A percentile compares a stretch with the other conserved stretches of the same genome.
Evolutionary conservation across 1,140 invertebrate species (phyloP).

Genomic region (Eumeta japonica): DNA sequence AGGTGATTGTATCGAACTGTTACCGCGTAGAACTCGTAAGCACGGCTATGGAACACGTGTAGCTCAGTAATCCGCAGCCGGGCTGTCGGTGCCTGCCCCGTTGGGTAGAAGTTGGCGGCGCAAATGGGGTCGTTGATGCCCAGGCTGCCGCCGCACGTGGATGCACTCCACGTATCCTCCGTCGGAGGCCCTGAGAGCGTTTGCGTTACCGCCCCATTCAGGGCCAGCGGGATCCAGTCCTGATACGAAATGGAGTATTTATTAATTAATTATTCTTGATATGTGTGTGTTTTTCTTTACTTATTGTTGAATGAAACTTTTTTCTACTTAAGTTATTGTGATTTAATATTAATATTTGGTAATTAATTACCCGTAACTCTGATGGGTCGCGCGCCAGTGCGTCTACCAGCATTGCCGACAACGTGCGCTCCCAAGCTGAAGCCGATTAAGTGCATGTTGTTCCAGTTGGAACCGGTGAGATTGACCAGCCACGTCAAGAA

Average conservation of each 20-base stretch:
- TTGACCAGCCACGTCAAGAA: slow-evolving; percentile 55
- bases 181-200: slow-evolving; percentile 42
- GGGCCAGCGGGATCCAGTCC: slow-evolving; percentile 68
- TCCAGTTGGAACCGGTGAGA: slow-evolving; percentile 24
- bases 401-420: slow-evolving; percentile 32
- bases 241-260: slow-evolving; percentile 11
- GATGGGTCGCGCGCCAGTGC: slow-evolving; percentile 16
- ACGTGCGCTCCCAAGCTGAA: slow-evolving; percentile 35
- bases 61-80: too few species aligned
- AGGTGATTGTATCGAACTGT: slow-evolving; percentile 51
- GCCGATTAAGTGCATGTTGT: slow-evolving; percentile 29
- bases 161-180: slow-evolving; percentile 62
- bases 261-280: background rate
- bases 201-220: slow-evolving; percentile 36
- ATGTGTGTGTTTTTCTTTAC: background rate
- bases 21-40: slow-evolving; percentile 58
- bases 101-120: slow-evolving; percentile 60
- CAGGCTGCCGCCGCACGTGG: slow-evolving; percentile 56
- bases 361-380: slow-evolving; percentile 28
- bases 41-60: slow-evolving; percentile 58
- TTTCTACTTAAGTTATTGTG: background rate
- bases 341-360: background rate
- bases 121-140: slow-evolving; percentile 43
- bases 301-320: background rate
- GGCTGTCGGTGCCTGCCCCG: slow-evolving; percentile 62